Conservation (phyloP, 2,888 invertebrate species). For the Neoitamus cyanurus region DNA sequence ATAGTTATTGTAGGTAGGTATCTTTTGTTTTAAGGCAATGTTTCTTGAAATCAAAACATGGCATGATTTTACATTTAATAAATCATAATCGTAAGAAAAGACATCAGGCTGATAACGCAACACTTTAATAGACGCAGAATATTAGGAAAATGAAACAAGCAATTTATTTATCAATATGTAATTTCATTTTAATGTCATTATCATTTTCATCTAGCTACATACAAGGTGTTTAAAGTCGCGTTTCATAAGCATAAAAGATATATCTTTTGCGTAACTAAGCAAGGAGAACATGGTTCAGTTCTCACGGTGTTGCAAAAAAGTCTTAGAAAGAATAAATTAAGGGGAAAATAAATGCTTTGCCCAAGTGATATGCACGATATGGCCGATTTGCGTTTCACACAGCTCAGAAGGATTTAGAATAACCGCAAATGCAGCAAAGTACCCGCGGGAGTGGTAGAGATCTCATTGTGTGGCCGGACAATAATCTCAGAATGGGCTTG, state of each 20-base stretch:
- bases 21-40: too few species aligned
- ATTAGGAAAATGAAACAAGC: too few species aligned
- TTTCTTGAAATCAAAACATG: too few species aligned
- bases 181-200: neutral
- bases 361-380: neutral
- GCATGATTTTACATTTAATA: too few species aligned
- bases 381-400: neutral
- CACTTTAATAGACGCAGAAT: too few species aligned
- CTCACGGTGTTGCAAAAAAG: neutral
- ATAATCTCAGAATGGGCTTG: constrained; percentile 18
- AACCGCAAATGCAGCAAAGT: neutral
- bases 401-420: neutral
- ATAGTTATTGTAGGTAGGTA: too few species aligned
- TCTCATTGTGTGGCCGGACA: constrained; percentile 30
- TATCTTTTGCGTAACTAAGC: neutral
- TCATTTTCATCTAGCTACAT: neutral
- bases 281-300: constrained; percentile 16
- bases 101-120: too few species aligned
- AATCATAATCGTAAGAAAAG: too few species aligned
- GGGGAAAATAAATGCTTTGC: neutral
- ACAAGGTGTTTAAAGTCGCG: neutral
- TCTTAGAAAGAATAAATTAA: constrained; percentile 14
- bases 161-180: too few species aligned
- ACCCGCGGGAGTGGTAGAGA: neutral
- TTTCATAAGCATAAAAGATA: neutral